Conservation (phyloP, 2,888 invertebrate species). For the Acronicta aceris region DNA sequence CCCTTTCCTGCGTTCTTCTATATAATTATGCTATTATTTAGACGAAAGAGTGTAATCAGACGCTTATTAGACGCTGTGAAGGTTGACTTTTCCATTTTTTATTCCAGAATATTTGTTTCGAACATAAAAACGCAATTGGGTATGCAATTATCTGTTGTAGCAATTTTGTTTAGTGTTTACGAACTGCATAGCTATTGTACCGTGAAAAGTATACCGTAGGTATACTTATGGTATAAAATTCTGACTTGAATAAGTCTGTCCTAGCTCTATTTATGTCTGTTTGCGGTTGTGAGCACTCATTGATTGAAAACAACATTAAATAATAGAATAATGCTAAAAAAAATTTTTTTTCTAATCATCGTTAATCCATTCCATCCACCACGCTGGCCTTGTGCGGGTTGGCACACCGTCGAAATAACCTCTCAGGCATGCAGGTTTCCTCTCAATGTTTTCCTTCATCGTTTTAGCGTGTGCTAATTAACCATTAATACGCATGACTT, state of each 20-base stretch:
- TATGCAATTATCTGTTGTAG: constrained; percentile 39
- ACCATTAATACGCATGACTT: too few species aligned
- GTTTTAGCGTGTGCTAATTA: too few species aligned
- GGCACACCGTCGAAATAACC: too few species aligned
- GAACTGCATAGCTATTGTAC: constrained; percentile 38
- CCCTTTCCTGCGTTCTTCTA: constrained; percentile 75
- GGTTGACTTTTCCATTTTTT: constrained; percentile 64
- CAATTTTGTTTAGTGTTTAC: constrained; percentile 42
- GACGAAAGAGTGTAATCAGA: constrained; percentile 59
- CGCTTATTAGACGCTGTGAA: constrained; percentile 68
- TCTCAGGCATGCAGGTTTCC: too few species aligned
- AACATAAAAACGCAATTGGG: constrained; percentile 47
- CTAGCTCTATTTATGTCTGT: not conserved
- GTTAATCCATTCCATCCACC: too few species aligned
- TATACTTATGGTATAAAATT: constrained; percentile 13
- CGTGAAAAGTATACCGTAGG: constrained; percentile 26
- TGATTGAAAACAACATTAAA: not conserved
- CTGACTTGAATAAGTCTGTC: constrained; percentile 2
- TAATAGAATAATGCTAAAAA: too few species aligned
- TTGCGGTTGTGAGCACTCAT: not conserved
- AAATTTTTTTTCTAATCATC: too few species aligned
- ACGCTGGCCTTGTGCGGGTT: too few species aligned
- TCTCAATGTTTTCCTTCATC: too few species aligned
- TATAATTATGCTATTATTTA: constrained; percentile 72
- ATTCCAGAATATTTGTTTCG: constrained; percentile 38